Evolutionary conservation across 1,140 invertebrate species (phyloP), one percentile per base, ranked within the genome.

Genomic region (Aphaenogaster ashmeadi): DNA sequence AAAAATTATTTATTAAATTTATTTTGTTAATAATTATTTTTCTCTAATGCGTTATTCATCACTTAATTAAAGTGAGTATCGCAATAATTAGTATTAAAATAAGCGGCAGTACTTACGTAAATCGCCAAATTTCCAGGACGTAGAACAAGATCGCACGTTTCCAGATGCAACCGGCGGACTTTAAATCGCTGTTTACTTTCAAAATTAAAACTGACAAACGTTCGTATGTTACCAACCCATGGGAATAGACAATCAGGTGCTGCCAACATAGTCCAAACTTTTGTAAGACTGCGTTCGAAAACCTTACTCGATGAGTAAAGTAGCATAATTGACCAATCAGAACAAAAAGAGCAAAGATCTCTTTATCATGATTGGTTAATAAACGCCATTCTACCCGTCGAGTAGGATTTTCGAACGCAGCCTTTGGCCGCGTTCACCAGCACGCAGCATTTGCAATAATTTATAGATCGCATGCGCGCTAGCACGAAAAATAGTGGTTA

Each of bases 101-200:
- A 78, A 78, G 4, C 0, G 4, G 9, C 9, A 27, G 3, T 79
- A 79, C 11, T 21, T 66, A 66, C 33, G 11, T 13, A 79, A 21
- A 38, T 66, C 7, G 6, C 6, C n/a, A n/a, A 41, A 77, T 8
- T 60, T 6, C 3, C 1, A 38, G n/a, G 0, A 2, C 8, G 7
- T 6, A 21, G 15, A 2, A 33, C 13, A 2, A 36, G 8, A 77
- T 33, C 27, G 11, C 6, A 11, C 4, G 18, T 66, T 13, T n/a
- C 6, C 3, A 21, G 33, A 47, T 13, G 1, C 18, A 15, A 79
- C 27, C 18, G 0, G 3, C 15, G 13, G 4, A 18, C 0, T 27
- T 41, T 66, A 67, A 81, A 69, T 60, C 41, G 47, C 7, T 71
- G 79, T 81, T 81, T 81, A 81, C 36, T 33, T 81, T 56, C 38